phyloP scores from a whole-genome alignment of 2,113 vertebrate genomes.

The Coptodon rendalli region DNA sequence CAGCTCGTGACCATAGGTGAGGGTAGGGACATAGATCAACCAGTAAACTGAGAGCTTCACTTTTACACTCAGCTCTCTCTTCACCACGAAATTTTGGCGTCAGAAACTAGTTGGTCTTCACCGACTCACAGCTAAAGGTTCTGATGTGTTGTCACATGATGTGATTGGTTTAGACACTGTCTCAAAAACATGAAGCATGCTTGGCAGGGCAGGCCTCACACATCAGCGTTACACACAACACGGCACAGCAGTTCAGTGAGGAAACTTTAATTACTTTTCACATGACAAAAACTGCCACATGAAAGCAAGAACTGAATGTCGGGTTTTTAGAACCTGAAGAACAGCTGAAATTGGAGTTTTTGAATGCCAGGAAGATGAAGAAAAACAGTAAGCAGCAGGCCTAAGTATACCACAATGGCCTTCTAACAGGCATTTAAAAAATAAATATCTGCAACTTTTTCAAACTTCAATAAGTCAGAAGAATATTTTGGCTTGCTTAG shows the following conservation, averaged over 20 bases:
- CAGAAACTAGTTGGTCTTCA: neutral
- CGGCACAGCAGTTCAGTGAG: neutral
- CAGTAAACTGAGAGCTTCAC: neutral
- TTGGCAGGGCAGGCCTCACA: neutral
- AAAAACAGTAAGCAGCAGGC: neutral
- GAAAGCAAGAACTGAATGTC: neutral
- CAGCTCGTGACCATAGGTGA: neutral
- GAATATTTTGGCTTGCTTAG: neutral
- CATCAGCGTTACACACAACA: neutral
- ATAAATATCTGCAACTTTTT: neutral
- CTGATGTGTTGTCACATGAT: neutral
- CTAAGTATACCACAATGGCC: neutral
- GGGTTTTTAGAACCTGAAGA: neutral
- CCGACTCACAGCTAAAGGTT: neutral
- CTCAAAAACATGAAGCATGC: neutral
- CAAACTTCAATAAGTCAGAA: neutral
- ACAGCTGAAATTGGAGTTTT: neutral
- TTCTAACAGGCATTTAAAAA: neutral
- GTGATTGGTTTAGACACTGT: neutral
- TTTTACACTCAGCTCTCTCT: neutral
- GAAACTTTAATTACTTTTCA: neutral
- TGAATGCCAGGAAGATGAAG: neutral
- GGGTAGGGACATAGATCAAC: neutral
- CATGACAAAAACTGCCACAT: neutral
- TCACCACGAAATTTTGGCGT: neutral